phyloP scores from a whole-genome alignment of 1,140 invertebrate species.

The Homarus americanus region DNA sequence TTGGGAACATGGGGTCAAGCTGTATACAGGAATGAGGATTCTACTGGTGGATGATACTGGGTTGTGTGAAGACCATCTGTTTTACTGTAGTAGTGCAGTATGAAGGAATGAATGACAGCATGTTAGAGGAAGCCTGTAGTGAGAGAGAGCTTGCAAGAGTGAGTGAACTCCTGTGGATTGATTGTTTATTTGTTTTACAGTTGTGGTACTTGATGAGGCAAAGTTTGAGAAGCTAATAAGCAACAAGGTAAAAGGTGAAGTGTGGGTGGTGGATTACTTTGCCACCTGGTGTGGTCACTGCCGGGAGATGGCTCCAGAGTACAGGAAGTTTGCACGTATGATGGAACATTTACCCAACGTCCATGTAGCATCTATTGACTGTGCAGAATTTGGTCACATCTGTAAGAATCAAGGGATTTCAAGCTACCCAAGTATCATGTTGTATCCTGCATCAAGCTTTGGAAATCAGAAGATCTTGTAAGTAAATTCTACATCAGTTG shows the following conservation, averaged over 20 bases:
- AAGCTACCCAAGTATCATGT: constrained; percentile 85
- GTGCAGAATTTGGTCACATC: constrained; percentile 86
- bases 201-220: constrained; percentile 59
- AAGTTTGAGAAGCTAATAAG: constrained; percentile 49
- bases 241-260: constrained; percentile 74
- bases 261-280: constrained; percentile 86
- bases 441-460: constrained; percentile 77
- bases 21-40: no score
- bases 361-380: constrained; percentile 87
- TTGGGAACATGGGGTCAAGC: no score
- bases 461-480: constrained; percentile 75
- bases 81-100: no score
- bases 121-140: no score
- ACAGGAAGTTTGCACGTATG: constrained; percentile 80
- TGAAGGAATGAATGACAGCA: no score
- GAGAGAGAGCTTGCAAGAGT: no score
- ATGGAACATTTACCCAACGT: constrained; percentile 79
- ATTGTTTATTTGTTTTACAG: constrained; percentile 33
- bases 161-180: no score
- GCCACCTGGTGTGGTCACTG: constrained; percentile 86
- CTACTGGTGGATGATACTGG: no score
- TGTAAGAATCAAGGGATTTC: constrained; percentile 84
- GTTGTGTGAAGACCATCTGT: no score
- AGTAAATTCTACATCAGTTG: background rate
- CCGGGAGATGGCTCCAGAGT: constrained; percentile 83